Conservation (phyloP, 1,140 invertebrate genomes). For the Caerostris darwini region DNA sequence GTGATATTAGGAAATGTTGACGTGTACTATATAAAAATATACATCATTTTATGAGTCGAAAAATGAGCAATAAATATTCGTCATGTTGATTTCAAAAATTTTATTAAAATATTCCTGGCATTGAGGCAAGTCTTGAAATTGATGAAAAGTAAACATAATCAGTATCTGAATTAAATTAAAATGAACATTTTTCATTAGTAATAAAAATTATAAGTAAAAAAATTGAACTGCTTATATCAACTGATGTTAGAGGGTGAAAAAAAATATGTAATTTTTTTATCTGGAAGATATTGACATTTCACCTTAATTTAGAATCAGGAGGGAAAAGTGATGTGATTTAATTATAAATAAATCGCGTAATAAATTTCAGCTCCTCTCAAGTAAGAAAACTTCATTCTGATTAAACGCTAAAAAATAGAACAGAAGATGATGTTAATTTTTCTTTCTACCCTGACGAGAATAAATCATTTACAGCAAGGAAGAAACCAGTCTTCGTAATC, state of each 20-base stretch:
- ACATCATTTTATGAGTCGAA: too few relatives aligned
- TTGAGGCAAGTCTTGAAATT: too few relatives aligned
- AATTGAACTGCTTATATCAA: background rate
- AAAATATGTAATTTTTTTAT: background rate
- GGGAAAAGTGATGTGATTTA: background rate
- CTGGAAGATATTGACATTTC: background rate
- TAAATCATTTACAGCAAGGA: too few relatives aligned
- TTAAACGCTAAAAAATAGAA: background rate
- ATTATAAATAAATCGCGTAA: constrained; percentile 33
- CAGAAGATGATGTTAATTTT: constrained; percentile 18
- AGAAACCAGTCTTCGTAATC: too few relatives aligned
- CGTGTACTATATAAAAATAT: too few relatives aligned
- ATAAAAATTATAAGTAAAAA: background rate
- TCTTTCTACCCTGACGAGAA: constrained; percentile 1
- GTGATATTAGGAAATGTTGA: too few relatives aligned
- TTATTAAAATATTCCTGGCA: too few relatives aligned
- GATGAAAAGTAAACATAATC: too few relatives aligned
- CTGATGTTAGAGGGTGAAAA: background rate
- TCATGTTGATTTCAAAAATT: too few relatives aligned
- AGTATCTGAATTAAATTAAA: too few relatives aligned
- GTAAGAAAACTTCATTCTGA: background rate
- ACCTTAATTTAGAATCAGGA: background rate
- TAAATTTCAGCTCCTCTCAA: background rate
- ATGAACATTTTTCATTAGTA: too few relatives aligned
- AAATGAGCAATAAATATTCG: too few relatives aligned